These are phyloP conservation scores for Campoplex capitator DNA, from an alignment of 2,888 invertebrate species.

Conservation along the genomic window DNA sequence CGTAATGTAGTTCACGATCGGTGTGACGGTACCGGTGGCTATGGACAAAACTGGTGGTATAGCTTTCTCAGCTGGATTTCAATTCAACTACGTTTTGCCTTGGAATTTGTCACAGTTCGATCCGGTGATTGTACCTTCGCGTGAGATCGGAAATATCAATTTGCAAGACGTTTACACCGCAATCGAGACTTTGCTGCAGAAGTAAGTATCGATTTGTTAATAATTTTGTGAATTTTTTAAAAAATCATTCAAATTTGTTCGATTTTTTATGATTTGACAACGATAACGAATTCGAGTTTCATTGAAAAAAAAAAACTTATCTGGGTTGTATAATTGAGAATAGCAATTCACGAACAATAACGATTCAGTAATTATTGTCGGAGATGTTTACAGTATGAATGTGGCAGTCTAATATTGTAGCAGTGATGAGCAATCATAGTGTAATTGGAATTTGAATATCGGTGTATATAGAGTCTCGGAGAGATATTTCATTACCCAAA, in stretches of 20 bases:
- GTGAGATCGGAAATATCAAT: slow-evolving; percentile 76
- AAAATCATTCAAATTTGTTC: neutral
- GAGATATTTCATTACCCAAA: slow-evolving; percentile 11
- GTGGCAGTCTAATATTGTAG: neutral
- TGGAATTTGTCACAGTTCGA: slow-evolving; percentile 81
- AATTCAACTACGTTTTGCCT: slow-evolving; percentile 82
- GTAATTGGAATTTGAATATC: neutral
- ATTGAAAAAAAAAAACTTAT: neutral
- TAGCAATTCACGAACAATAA: neutral
- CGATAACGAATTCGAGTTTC: neutral
- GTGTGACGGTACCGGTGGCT: slow-evolving; percentile 78
- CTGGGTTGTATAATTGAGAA: neutral
- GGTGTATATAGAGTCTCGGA: neutral
- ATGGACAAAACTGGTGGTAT: slow-evolving; percentile 79
- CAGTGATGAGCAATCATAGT: neutral
- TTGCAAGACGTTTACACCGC: slow-evolving; percentile 78
- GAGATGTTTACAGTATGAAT: neutral
- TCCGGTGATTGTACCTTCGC: slow-evolving; percentile 76
- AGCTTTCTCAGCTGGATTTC: slow-evolving; percentile 79
- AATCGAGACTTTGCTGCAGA: slow-evolving; percentile 79
- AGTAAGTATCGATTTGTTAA: slow-evolving; percentile 75
- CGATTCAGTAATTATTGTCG: neutral
- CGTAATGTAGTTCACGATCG: slow-evolving; percentile 77
- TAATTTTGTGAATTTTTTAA: neutral
- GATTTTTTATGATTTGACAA: neutral